A percentile compares a stretch with the other conserved stretches of the same genome.
phyloP scores from a whole-genome alignment of 2,797 vertebrate genomes.

The Fistularia tabacaria region DNA sequence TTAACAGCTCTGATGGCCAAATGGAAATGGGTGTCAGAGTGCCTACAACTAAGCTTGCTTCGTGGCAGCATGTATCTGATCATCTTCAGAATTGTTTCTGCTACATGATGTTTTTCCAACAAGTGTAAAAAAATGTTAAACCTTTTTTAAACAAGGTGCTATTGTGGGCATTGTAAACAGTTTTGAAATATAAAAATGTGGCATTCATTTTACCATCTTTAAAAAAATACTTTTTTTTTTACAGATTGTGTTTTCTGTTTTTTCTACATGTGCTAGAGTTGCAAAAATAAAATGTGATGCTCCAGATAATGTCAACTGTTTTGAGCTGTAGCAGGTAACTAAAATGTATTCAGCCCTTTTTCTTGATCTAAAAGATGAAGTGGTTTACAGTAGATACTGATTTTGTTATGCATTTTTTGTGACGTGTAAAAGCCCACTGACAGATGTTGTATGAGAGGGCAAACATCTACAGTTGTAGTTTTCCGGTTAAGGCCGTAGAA shows the following conservation, averaged over 20 bases:
- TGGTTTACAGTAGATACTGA: too few relatives aligned
- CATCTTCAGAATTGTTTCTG: constrained; percentile 46
- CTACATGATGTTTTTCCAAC: constrained; percentile 33
- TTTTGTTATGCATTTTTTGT: too few relatives aligned
- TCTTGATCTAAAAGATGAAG: too few relatives aligned
- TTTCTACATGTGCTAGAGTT: constrained; percentile 21
- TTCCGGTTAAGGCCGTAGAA: constrained; percentile 5
- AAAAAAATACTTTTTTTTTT: too few relatives aligned
- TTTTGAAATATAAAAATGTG: constrained; percentile 9
- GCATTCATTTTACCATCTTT: not conserved
- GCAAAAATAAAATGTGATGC: constrained; percentile 53
- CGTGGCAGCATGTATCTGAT: constrained; percentile 58
- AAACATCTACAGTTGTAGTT: too few relatives aligned
- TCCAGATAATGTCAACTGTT: too few relatives aligned
- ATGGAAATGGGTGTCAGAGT: constrained; percentile 78
- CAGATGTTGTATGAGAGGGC: too few relatives aligned
- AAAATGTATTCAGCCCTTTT: too few relatives aligned
- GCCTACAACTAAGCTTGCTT: constrained; percentile 68
- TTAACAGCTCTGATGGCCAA: constrained; percentile 78
- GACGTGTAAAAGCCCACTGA: too few relatives aligned
- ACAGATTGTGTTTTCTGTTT: too few relatives aligned
- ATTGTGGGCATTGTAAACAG: not conserved
- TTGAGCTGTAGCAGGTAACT: too few relatives aligned
- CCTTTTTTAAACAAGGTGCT: constrained; percentile 13
- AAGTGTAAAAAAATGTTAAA: constrained; percentile 37